A percentile compares a stretch with the other conserved stretches of the same genome.
Evolutionary conservation across 2,113 vertebrate genomes (phyloP).

Genomic region (Gymnogyps californianus): DNA sequence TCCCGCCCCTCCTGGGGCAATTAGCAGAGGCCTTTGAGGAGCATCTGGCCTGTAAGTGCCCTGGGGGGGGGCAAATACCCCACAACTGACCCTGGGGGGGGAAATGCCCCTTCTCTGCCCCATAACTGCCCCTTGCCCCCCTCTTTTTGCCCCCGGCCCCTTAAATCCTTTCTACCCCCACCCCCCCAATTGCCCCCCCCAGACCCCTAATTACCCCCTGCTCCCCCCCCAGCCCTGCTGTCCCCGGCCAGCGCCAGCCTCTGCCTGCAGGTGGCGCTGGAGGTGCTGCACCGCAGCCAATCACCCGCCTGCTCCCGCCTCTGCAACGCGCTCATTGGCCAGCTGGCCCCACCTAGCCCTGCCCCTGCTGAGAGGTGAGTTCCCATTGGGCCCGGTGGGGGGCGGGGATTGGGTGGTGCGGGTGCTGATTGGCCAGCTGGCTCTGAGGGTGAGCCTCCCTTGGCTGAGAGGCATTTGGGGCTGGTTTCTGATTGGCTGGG

Average conservation of each 20-base stretch:
- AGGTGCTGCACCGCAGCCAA: not conserved
- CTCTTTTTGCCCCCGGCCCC: no score
- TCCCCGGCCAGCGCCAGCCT: not conserved
- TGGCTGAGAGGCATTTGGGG: not conserved
- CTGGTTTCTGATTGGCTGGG: not conserved
- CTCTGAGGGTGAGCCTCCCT: accelerated
- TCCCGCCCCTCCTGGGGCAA: no score
- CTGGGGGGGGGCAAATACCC: no score
- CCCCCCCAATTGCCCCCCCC: no score
- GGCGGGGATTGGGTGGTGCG: accelerated
- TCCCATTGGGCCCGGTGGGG: not conserved
- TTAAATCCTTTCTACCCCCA: no score
- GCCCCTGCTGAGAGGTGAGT: not conserved
- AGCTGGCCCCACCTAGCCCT: not conserved
- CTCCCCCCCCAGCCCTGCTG: not conserved
- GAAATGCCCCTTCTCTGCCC: no score
- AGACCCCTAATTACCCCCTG: no score
- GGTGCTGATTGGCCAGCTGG: not conserved
- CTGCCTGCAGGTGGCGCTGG: not conserved
- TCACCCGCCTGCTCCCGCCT: not conserved
- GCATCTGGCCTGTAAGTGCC: no score
- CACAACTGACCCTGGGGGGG: no score
- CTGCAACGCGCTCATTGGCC: not conserved
- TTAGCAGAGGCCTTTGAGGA: no score
- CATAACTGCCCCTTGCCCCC: no score